Evolutionary conservation across 2,797 vertebrate species (phyloP).

Genomic region (Steatocranus sp.): DNA sequence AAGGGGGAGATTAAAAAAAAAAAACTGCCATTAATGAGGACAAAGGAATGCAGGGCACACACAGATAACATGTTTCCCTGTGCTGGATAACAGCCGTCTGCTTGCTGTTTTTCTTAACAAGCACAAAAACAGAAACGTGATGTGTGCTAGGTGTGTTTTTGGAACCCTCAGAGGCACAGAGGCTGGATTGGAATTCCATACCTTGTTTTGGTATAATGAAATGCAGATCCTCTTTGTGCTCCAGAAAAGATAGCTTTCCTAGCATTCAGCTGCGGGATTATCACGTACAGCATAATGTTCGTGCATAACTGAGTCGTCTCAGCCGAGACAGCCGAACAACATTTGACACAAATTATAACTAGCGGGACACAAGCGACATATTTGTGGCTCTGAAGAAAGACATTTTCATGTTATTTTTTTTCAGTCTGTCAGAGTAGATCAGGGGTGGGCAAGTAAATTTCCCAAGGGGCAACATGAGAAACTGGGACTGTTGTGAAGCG

Average conservation of each 20-base stretch:
- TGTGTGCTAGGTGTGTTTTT: slow-evolving; percentile 21
- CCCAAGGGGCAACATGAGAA: not conserved
- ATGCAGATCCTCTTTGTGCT: slow-evolving; percentile 35
- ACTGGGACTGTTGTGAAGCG: not conserved
- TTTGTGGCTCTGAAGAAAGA: not conserved
- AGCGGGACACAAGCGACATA: not conserved
- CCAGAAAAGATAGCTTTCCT: not conserved
- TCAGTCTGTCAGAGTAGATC: not conserved
- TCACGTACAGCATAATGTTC: not conserved
- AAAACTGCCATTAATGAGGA: not conserved
- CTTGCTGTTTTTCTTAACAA: slow-evolving; percentile 23
- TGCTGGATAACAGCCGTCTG: slow-evolving; percentile 3
- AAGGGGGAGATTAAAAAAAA: not conserved
- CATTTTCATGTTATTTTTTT: not conserved
- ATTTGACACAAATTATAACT: not conserved
- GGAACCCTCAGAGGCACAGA: not conserved
- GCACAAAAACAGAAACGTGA: slow-evolving; percentile 13
- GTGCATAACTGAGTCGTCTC: not conserved
- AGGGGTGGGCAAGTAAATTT: not conserved
- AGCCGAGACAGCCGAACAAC: not conserved
- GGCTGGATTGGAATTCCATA: slow-evolving; percentile 29
- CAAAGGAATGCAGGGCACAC: not conserved
- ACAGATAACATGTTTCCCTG: not conserved
- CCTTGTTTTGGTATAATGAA: slow-evolving; percentile 27
- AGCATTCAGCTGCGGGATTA: slow-evolving; percentile 12